These are phyloP conservation scores for Australoheros scitulus DNA, from an alignment of 2,113 vertebrate genomes.

Conservation along the genomic window DNA sequence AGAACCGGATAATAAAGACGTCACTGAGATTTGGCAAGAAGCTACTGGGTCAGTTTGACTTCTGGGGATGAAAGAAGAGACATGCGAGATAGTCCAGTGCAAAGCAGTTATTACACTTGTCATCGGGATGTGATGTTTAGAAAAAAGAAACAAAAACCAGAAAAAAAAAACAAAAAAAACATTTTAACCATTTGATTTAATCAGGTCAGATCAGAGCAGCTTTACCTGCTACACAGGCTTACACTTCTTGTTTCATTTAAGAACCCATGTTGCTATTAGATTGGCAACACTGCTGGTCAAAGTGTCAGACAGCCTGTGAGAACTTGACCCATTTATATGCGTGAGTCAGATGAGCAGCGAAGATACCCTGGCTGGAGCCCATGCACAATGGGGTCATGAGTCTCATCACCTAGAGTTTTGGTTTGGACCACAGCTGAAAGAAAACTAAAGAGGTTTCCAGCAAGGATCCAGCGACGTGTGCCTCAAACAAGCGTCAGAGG, in stretches of 20 bases:
- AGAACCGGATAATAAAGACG: neutral
- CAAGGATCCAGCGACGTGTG: slow-evolving; percentile 2
- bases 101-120: slow-evolving; percentile 1
- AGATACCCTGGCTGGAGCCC: slow-evolving; percentile 49
- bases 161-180: too few species aligned
- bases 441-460: slow-evolving; percentile 7
- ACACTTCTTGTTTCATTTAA: neutral
- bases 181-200: neutral
- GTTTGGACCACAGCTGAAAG: slow-evolving; percentile 30
- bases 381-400: slow-evolving; percentile 63
- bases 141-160: neutral
- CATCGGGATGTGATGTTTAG: neutral
- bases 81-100: neutral
- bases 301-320: slow-evolving; percentile 41
- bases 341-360: slow-evolving; percentile 46
- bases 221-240: neutral
- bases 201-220: slow-evolving; percentile 3
- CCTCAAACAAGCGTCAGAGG: neutral
- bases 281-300: slow-evolving; percentile 16
- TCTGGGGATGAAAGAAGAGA: neutral
- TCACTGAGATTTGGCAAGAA: slow-evolving; percentile 4
- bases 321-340: slow-evolving; percentile 64
- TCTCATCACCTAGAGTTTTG: slow-evolving; percentile 59
- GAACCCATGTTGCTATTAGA: neutral
- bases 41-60: neutral